phyloP scores from a whole-genome alignment of 2,888 invertebrate genomes.

The Biston stratarius region DNA sequence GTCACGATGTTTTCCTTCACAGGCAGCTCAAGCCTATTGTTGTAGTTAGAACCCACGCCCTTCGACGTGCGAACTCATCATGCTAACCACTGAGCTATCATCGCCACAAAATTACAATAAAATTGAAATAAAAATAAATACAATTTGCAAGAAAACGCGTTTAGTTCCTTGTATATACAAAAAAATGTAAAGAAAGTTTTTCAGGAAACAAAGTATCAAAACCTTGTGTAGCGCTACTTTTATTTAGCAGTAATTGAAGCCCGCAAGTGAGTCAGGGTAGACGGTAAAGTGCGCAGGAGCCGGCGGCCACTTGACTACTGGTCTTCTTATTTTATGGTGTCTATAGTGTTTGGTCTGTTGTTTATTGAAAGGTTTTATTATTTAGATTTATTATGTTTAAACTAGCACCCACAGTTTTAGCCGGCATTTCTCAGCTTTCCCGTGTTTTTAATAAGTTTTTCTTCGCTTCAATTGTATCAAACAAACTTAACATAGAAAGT shows the following conservation, averaged over 20 bases:
- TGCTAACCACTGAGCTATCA: too few species aligned
- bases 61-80: too few species aligned
- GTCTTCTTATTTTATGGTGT: conserved; percentile 18
- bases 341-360: conserved; percentile 10
- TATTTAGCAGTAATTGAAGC: conserved; percentile 35
- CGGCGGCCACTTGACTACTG: conserved; percentile 38
- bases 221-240: background rate
- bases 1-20: too few species aligned
- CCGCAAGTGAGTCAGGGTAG: conserved; percentile 27
- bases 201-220: conserved; percentile 21
- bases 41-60: too few species aligned
- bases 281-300: conserved; percentile 38
- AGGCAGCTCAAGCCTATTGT: too few species aligned
- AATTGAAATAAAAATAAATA: too few species aligned
- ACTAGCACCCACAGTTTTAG: background rate
- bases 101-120: too few species aligned
- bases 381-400: conserved; percentile 11
- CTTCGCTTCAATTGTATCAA: background rate
- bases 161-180: too few species aligned
- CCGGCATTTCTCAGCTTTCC: background rate
- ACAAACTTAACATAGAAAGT: too few species aligned
- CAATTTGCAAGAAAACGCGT: too few species aligned
- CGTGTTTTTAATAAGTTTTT: background rate
- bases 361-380: conserved; percentile 6
- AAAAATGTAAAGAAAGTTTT: too few species aligned